Conservation (phyloP, 1,140 invertebrate species). For the Bradynema listronoti region DNA sequence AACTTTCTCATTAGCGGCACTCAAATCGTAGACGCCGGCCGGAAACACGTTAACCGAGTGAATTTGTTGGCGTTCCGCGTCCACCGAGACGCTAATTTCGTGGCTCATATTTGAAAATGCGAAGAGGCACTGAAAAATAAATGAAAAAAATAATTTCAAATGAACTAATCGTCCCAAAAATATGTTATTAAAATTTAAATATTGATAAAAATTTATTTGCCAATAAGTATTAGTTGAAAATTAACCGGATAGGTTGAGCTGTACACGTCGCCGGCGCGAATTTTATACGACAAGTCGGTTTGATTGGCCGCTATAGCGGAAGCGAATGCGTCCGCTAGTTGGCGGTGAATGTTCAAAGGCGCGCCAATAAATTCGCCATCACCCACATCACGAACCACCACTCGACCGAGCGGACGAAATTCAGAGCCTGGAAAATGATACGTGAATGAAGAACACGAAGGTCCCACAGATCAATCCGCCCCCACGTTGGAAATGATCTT, state of each 20-base stretch:
- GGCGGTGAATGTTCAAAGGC: not conserved
- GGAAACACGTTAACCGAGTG: slow-evolving; percentile 50
- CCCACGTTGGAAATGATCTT: too few relatives aligned
- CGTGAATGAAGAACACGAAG: too few relatives aligned
- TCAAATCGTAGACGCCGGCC: slow-evolving; percentile 34
- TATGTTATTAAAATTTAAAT: not conserved
- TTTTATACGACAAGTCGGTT: slow-evolving; percentile 6
- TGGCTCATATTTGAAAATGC: slow-evolving; percentile 40
- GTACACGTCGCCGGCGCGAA: slow-evolving; percentile 16
- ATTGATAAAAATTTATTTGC: slow-evolving; percentile 3
- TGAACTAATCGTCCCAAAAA: too few relatives aligned
- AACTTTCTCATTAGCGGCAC: slow-evolving; percentile 4
- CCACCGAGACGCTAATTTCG: slow-evolving; percentile 44
- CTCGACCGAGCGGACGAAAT: slow-evolving; percentile 18
- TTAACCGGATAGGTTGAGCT: slow-evolving; percentile 13
- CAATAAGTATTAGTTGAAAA: slow-evolving; percentile 13
- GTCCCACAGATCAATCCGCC: too few relatives aligned
- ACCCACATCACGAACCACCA: slow-evolving; percentile 3
- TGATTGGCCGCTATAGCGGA: slow-evolving; percentile 10
- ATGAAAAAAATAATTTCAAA: too few relatives aligned
- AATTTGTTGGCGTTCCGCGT: slow-evolving; percentile 35
- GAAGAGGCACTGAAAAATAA: slow-evolving; percentile 39
- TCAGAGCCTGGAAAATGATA: too few relatives aligned
- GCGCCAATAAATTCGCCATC: slow-evolving; percentile 36
- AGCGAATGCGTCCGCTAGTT: not conserved